Evolutionary conservation across 2,113 vertebrate genomes (phyloP).

Genomic region (Nycticryphes semicollaris): DNA sequence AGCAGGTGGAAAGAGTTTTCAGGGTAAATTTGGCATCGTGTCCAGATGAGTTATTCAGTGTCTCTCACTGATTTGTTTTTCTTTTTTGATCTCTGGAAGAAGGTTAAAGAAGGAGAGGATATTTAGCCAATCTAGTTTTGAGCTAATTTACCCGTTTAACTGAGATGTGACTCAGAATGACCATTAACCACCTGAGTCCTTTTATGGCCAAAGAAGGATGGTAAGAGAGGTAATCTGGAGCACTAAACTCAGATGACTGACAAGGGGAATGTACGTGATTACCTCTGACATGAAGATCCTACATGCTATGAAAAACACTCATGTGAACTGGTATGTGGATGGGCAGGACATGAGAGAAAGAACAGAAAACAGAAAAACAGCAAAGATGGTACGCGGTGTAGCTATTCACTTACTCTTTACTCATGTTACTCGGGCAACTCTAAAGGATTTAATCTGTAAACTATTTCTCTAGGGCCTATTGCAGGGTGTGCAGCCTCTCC

Average conservation of each 20-base stretch:
- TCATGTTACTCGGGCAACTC: fast-evolving
- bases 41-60: background rate
- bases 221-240: background rate
- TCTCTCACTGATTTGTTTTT: background rate
- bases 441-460: background rate
- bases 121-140: background rate
- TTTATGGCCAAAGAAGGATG: background rate
- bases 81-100: background rate
- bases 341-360: background rate
- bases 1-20: slow-evolving; percentile 23
- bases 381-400: background rate
- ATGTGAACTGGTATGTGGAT: background rate
- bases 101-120: background rate
- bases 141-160: background rate
- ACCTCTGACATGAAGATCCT: background rate
- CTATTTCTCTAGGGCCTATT: background rate
- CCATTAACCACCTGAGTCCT: background rate
- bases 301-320: background rate
- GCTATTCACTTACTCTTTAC: background rate
- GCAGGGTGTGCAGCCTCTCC: background rate
- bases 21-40: background rate
- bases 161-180: background rate
- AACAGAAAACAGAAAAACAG: background rate
- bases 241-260: background rate
- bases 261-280: background rate